Percentiles rank a stretch among this genome's conserved stretches.
Evolutionary conservation across 2,888 invertebrate genomes (phyloP).

Genomic region (Phaonia tiefii): DNA sequence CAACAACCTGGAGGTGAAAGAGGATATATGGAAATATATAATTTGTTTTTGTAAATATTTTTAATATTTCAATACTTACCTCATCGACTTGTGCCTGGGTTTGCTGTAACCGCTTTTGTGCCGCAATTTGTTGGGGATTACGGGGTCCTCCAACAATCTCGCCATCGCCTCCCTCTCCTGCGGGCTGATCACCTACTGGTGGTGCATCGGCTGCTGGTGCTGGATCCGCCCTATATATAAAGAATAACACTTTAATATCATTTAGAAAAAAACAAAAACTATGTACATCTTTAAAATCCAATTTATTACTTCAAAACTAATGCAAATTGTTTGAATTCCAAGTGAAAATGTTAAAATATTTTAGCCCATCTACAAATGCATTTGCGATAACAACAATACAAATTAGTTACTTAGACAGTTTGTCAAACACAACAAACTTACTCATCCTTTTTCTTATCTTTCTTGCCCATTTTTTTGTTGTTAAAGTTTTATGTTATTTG

Average conservation of each 20-base stretch:
- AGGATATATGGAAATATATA: background rate
- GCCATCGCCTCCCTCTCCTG: constrained; percentile 85
- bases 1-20: constrained; percentile 85
- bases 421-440: constrained; percentile 74
- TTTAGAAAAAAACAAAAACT: no score
- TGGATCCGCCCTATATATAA: constrained; percentile 77
- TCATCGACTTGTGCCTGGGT: constrained; percentile 93
- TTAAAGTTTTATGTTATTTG: no score
- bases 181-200: constrained; percentile 84
- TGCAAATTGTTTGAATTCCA: background rate
- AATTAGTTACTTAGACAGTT: constrained; percentile 34
- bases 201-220: constrained; percentile 79
- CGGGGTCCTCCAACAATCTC: constrained; percentile 92
- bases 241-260: constrained; percentile 16
- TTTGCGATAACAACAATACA: constrained; percentile 33
- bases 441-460: constrained; percentile 78
- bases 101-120: constrained; percentile 90
- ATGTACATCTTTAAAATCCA: constrained; percentile 6
- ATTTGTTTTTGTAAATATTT: background rate
- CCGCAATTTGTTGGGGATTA: constrained; percentile 91
- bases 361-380: constrained; percentile 56
- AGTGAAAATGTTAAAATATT: background rate
- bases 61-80: constrained; percentile 78
- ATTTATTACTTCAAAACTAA: constrained; percentile 6
- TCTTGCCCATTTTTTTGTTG: constrained; percentile 74